Conservation (phyloP, 1,140 invertebrate genomes). For the Rhagoletis pomonella region DNA sequence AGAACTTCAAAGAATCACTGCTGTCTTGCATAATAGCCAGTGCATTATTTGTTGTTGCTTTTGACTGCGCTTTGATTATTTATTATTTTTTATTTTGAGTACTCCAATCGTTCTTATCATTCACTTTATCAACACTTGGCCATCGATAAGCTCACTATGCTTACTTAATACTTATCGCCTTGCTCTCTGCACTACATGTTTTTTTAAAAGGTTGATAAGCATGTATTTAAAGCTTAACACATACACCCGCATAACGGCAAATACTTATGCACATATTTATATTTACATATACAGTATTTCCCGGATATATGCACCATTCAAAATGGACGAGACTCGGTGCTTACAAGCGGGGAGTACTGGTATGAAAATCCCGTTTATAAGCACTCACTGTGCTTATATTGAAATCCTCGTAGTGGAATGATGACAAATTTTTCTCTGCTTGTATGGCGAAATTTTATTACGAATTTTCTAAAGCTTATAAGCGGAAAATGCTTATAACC, state of each 20-base stretch:
- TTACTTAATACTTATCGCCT: background rate
- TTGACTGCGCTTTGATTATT: background rate
- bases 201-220: background rate
- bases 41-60: background rate
- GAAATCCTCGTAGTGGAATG: too few relatives aligned
- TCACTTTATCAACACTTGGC: conserved; percentile 39
- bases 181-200: background rate
- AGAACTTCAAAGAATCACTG: too few relatives aligned
- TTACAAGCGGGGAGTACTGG: too few relatives aligned
- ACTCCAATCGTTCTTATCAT: background rate
- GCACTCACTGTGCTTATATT: too few relatives aligned
- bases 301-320: too few relatives aligned
- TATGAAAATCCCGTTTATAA: too few relatives aligned
- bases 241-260: background rate
- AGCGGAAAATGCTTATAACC: too few relatives aligned
- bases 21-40: background rate
- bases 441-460: too few relatives aligned
- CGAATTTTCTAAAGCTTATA: too few relatives aligned
- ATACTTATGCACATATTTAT: background rate
- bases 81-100: background rate
- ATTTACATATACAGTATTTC: too few relatives aligned
- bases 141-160: conserved; percentile 30
- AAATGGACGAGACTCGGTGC: too few relatives aligned
- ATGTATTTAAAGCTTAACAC: background rate
- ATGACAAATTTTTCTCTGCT: too few relatives aligned